Percentiles rank a stretch among this genome's conserved stretches.
These are phyloP conservation scores for Xenus cinereus DNA, from an alignment of 2,113 vertebrate genomes.

Conservation along the genomic window DNA sequence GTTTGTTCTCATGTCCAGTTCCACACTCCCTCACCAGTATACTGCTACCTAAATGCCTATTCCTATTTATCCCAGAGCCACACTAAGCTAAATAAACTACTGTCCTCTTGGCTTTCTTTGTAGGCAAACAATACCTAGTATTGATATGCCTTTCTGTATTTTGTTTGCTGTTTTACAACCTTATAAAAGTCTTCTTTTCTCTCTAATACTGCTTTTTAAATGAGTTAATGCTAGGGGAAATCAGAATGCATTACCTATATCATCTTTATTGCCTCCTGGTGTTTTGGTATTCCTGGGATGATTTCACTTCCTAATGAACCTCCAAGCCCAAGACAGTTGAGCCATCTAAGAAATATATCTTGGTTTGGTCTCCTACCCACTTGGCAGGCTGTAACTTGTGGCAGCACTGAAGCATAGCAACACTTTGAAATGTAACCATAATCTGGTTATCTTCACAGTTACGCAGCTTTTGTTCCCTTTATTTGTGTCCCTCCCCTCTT, in stretches of 20 bases:
- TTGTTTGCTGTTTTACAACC: constrained; percentile 32
- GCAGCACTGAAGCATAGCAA: background rate
- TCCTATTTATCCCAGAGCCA: background rate
- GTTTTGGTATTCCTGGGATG: constrained; percentile 41
- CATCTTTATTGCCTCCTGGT: constrained; percentile 26
- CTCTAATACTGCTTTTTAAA: constrained; percentile 31
- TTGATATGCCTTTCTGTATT: background rate
- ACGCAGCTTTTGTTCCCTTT: background rate
- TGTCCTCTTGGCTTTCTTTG: background rate
- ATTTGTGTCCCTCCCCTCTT: background rate
- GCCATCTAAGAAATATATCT: constrained; percentile 21
- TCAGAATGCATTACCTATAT: constrained; percentile 40
- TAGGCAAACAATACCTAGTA: background rate
- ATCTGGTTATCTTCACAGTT: background rate
- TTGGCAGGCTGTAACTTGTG: constrained; percentile 35
- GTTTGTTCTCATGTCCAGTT: background rate
- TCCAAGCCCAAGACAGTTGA: constrained; percentile 28
- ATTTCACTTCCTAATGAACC: constrained; percentile 50
- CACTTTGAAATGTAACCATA: background rate
- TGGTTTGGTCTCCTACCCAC: background rate
- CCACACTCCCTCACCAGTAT: background rate
- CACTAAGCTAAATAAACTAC: background rate
- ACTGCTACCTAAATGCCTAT: background rate
- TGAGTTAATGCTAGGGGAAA: constrained; percentile 39
- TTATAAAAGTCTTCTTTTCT: constrained; percentile 34